A percentile compares a stretch with the other conserved stretches of the same genome.
These are phyloP conservation scores for Galaxias olidus DNA, from an alignment of 2,797 vertebrate genomes.

Conservation along the genomic window DNA sequence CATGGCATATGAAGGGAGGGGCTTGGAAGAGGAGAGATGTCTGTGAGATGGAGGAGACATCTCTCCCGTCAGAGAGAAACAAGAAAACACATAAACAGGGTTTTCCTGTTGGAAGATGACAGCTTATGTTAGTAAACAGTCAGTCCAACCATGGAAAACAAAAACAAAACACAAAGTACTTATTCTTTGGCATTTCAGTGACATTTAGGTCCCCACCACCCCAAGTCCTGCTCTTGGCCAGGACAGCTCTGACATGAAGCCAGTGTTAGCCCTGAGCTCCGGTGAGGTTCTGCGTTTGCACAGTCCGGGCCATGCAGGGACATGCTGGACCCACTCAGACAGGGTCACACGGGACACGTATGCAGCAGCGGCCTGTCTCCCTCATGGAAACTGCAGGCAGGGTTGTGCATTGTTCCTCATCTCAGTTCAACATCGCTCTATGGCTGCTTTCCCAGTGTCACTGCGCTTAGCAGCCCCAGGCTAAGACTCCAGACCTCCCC, in stretches of 20 bases:
- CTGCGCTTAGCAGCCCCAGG: slow-evolving; percentile 30
- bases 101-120: slow-evolving; percentile 72
- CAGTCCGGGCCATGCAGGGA: slow-evolving; percentile 66
- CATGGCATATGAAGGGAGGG: slow-evolving; percentile 42
- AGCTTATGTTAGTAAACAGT: slow-evolving; percentile 65
- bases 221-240: slow-evolving; percentile 24
- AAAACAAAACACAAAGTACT: neutral
- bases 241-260: slow-evolving; percentile 35
- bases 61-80: slow-evolving; percentile 33
- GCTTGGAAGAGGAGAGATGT: slow-evolving; percentile 46
- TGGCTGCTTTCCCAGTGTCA: slow-evolving; percentile 16
- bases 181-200: neutral
- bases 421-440: slow-evolving; percentile 24
- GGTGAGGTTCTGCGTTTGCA: slow-evolving; percentile 65
- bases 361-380: slow-evolving; percentile 40
- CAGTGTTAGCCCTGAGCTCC: slow-evolving; percentile 51
- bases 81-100: slow-evolving; percentile 24
- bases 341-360: slow-evolving; percentile 50
- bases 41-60: slow-evolving; percentile 42
- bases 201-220: slow-evolving; percentile 8
- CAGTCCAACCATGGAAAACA: slow-evolving; percentile 21
- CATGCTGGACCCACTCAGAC: slow-evolving; percentile 63
- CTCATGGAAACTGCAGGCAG: slow-evolving; percentile 43
- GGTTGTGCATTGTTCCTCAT: slow-evolving; percentile 25
- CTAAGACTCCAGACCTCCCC: slow-evolving; percentile 36